phyloP scores from a whole-genome alignment of 2,113 vertebrate species.

The Pardalotus punctatus region DNA sequence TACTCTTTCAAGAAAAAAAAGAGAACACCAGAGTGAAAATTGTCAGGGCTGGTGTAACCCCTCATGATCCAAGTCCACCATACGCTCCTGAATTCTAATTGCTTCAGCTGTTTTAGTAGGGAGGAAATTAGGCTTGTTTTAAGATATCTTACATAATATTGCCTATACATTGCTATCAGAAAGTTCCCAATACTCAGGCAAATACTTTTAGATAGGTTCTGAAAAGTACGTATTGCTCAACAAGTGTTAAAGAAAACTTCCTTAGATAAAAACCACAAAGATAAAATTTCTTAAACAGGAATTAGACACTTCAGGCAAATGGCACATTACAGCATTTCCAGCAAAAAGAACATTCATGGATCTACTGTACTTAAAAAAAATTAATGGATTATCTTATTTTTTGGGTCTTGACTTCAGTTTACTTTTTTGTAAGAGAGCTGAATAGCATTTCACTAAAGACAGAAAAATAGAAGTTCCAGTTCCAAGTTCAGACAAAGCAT shows the following conservation, averaged over 20 bases:
- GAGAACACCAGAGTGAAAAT: not conserved
- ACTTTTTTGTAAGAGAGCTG: not conserved
- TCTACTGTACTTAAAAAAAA: not conserved
- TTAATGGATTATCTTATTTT: not conserved
- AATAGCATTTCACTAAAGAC: not conserved
- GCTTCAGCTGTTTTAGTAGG: not conserved
- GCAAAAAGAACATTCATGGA: not conserved
- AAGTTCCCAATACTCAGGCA: not conserved
- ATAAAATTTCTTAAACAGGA: not conserved
- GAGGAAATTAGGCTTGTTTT: not conserved
- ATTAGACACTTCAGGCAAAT: not conserved
- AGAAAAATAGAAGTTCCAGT: not conserved
- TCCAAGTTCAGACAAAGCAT: not conserved
- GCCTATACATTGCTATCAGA: not conserved
- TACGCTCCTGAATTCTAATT: not conserved
- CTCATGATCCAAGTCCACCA: rapidly evolving
- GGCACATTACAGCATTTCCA: not conserved
- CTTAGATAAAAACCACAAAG: not conserved
- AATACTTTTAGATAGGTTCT: not conserved
- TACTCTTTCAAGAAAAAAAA: not conserved
- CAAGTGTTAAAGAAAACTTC: not conserved
- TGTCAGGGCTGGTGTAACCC: not conserved
- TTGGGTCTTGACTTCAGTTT: not conserved
- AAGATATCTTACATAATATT: not conserved
- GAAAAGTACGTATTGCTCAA: not conserved